Base-by-base conservation (phyloP, 2,797 vertebrate species). In the Dicrostonyx torquatus region DNA sequence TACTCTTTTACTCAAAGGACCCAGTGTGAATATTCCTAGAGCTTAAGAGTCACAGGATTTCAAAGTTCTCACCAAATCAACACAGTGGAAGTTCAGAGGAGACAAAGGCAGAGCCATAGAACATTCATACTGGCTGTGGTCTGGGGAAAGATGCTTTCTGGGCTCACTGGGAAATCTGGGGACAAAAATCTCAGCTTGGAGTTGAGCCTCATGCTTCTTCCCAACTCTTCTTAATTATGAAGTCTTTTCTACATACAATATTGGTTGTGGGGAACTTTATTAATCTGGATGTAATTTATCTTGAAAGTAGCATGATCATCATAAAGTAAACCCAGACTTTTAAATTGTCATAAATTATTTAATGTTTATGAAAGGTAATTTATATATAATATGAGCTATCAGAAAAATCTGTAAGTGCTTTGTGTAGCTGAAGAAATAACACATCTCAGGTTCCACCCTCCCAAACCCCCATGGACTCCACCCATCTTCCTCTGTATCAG, bases 151-250 rank as follows among this genome's bases (percentile, higher is more conserved):
- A 53, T 95, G 93, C 95, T 78, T 92, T 93, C 95, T 86, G 84
- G 62, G 45, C 58, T 92, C 34, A 7, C 95, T 87, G 76, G 90
- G 78, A 97, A 95, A 97, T 31, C 40, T 89, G 64, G 55, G 73
- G 80, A 24, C 53, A 84, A 92, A 92, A 68, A 7, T 80, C 60
- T 93, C 95, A 83, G 93, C 91, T 92, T 68, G 40, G 14, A 91
- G 9, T 76, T 89, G 84, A 95, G 93, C 50, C 64, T 93, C 77
- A 9, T 18, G 53, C 87, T 60, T 79, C 76, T 90, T 83, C 31
- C 72, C 88, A 66, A 55, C 20, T 40, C 55, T 50, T 2, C 60
- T 40, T 4, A 24, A 53, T 34, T 72, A 18, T n/a, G 45, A 87
- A 37, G 18, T 48, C n/a, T 94, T 50, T 12, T 75, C 34, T 53